Conservation (phyloP, 2,113 vertebrate species). For the Coptodon bakossiorum region DNA sequence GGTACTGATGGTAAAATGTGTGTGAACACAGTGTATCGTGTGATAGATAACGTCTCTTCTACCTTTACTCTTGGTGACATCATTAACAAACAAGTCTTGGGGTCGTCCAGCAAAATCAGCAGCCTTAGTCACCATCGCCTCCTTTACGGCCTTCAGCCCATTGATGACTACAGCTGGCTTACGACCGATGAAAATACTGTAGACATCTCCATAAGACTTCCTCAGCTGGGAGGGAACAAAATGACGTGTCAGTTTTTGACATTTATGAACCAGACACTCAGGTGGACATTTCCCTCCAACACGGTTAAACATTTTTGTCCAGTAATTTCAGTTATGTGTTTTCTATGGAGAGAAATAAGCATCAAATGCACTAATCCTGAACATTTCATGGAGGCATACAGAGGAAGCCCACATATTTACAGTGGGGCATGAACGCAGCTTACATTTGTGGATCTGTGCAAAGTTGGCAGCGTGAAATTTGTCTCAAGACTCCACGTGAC, state of each 20-base stretch:
- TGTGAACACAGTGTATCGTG: not conserved
- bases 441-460: not conserved
- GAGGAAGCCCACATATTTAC: not conserved
- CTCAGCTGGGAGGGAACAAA: constrained; percentile 38
- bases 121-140: constrained; percentile 52
- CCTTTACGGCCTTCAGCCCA: constrained; percentile 50
- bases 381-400: not conserved
- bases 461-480: not conserved
- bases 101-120: constrained; percentile 66
- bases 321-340: not conserved
- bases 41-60: not conserved
- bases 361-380: not conserved
- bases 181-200: constrained; percentile 56
- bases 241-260: not conserved
- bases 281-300: not conserved
- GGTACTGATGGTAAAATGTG: not conserved
- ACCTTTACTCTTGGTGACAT: constrained; percentile 19
- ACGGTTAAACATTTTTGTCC: not conserved
- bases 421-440: not conserved
- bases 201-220: constrained; percentile 59
- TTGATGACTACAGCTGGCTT: constrained; percentile 52
- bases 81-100: constrained; percentile 41
- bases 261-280: not conserved
- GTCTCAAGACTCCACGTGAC: not conserved
- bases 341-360: not conserved